Percentiles rank a stretch among this genome's conserved stretches.
These are phyloP conservation scores for Anarhynchus alexandrinus DNA, from an alignment of 2,113 vertebrate genomes.

Conservation along the genomic window DNA sequence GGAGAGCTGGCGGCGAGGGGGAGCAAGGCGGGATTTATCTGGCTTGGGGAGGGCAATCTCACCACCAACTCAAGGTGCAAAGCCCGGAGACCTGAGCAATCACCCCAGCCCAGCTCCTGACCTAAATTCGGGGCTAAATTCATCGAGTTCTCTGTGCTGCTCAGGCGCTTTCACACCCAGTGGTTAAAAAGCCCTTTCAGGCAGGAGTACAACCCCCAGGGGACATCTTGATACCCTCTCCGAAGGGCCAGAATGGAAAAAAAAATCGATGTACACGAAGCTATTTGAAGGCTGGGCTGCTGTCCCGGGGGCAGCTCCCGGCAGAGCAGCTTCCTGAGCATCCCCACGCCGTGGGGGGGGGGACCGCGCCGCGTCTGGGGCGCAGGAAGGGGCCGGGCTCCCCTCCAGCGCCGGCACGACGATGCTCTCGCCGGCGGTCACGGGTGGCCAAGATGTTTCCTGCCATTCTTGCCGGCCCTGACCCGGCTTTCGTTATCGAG, in stretches of 20 bases:
- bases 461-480: conserved; percentile 62
- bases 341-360: neutral
- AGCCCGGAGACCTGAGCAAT: neutral
- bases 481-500: conserved; percentile 38
- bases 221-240: neutral
- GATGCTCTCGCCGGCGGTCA: neutral
- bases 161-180: accelerated
- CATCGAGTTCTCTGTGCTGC: accelerated
- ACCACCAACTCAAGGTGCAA: neutral
- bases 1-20: neutral
- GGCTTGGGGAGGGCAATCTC: too few species aligned
- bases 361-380: accelerated
- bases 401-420: neutral
- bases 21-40: too few species aligned
- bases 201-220: neutral
- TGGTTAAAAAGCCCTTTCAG: neutral
- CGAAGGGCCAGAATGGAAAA: neutral
- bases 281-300: neutral
- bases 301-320: neutral
- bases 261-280: neutral
- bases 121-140: neutral
- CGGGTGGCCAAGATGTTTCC: conserved; percentile 62
- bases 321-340: conserved; percentile 2
- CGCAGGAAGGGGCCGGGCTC: neutral
- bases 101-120: neutral